Base-by-base conservation (phyloP, 2,888 invertebrate genomes). In the Laothoe populi region DNA sequence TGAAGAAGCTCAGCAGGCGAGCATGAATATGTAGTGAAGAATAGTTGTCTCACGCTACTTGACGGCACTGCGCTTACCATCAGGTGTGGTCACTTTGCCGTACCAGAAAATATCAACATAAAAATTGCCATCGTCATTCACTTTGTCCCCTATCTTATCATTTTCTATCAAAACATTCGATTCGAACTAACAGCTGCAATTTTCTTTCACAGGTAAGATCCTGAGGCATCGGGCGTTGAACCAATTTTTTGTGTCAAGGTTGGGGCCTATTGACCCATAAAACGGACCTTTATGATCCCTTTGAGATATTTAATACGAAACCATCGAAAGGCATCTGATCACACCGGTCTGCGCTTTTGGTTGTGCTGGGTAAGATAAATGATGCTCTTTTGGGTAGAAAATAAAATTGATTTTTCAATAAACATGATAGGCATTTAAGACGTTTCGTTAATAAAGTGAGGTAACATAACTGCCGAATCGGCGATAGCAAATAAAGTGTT, bases 191-290 rank as follows among this genome's bases (percentile, higher is more conserved):
- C 38, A 38, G 38, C 48, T 48, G 45, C 21, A 24, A 5, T 42
- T 53, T 53, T 53, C 42, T 53, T 53, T 61, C 42, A 19, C 61
- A 61, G 61, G 61, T 61, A 61, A 49, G 53, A 24, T 49, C 60
- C 61, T 26, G 53, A n/a, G 13, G 24, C 57, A 40, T 21, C 45
- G 45, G 45, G 11, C 59, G 31, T 45, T 44, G 44, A 59, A 44
- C 59, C 45, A 31, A 44, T 45, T 59, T 31, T 40, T 58, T 42
- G 40, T 58, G 42, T 42, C 42, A 58, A 58, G 53, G 42, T 26
- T 42, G 58, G 13, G 31, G 45, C 45, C 44, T 13, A 45, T 5
- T 59, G 59, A 59, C 59, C 59, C 44, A 59, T 45, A 59, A 59
- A 59, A 59, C 21, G 45, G 24, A 59, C 45, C 31, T 59, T 59